Conservation (phyloP, 2,797 vertebrate genomes). For the Neomorphus geoffroyi region DNA sequence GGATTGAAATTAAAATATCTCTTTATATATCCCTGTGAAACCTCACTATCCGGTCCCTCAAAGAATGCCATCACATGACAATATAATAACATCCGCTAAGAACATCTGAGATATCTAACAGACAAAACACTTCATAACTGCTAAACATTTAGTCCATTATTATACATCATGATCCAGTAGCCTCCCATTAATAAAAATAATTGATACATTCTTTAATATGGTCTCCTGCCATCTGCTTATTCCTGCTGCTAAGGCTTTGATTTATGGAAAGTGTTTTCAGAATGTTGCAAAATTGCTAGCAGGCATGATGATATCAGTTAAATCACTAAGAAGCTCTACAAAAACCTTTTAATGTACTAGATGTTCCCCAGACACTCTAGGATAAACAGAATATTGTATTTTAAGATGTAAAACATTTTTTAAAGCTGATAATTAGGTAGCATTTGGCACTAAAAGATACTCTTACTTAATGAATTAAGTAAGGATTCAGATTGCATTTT, state of each 20-base stretch:
- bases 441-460: conserved; percentile 52
- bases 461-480: conserved; percentile 68
- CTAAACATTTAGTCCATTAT: conserved; percentile 59
- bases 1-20: conserved; percentile 41
- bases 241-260: conserved; percentile 73
- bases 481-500: conserved; percentile 52
- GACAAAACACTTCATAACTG: conserved; percentile 51
- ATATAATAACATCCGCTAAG: not conserved
- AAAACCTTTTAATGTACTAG: conserved; percentile 74
- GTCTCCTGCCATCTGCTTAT: conserved; percentile 74
- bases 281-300: conserved; percentile 76
- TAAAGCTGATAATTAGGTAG: conserved; percentile 62
- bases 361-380: conserved; percentile 70
- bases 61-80: not conserved
- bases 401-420: conserved; percentile 72
- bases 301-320: conserved; percentile 72
- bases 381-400: conserved; percentile 74
- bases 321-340: conserved; percentile 67
- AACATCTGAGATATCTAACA: conserved; percentile 40
- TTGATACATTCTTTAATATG: conserved; percentile 70
- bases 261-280: conserved; percentile 77
- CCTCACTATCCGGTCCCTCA: not conserved
- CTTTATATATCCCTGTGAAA: conserved; percentile 42
- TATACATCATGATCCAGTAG: conserved; percentile 61
- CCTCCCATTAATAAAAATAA: conserved; percentile 72